Conservation (phyloP, 1,140 invertebrate species). For the Drosophila asahinai region DNA sequence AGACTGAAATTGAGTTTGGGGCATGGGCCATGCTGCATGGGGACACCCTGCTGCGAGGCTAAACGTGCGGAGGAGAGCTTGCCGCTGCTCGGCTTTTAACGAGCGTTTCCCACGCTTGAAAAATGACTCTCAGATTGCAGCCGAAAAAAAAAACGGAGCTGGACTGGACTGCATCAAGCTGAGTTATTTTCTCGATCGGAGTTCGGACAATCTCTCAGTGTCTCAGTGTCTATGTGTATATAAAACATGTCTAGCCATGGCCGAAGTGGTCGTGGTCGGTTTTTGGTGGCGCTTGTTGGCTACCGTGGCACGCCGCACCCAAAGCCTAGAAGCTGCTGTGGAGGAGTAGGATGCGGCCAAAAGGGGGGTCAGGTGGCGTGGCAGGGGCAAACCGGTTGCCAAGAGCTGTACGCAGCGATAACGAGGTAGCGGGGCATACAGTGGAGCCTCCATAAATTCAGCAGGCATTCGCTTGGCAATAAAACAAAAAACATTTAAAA, state of each 20-base stretch:
- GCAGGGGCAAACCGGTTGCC: constrained; percentile 35
- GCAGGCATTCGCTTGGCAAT: not conserved
- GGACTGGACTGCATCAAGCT: not conserved
- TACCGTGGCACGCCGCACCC: constrained; percentile 70
- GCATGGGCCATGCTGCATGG: not conserved
- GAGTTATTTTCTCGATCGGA: constrained; percentile 11
- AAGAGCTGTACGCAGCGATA: constrained; percentile 33
- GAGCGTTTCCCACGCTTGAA: constrained; percentile 50
- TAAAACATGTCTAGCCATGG: constrained; percentile 62
- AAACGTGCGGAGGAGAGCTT: not conserved
- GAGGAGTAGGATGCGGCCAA: not conserved
- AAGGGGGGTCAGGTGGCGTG: constrained; percentile 6
- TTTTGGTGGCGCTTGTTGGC: constrained; percentile 72
- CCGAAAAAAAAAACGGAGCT: constrained; percentile 4
- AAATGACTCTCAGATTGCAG: constrained; percentile 27
- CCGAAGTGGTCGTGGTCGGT: constrained; percentile 21
- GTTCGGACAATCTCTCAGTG: constrained; percentile 6
- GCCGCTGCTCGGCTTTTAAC: constrained; percentile 12
- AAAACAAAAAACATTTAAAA: not conserved
- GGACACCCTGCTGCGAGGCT: constrained; percentile 4
- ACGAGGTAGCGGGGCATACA: constrained; percentile 23
- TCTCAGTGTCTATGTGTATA: constrained; percentile 9
- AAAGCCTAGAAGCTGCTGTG: constrained; percentile 42
- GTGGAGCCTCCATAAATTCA: constrained; percentile 6
- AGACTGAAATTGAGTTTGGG: not conserved